phyloP scores from a whole-genome alignment of 2,797 vertebrate genomes.

The Microchirus variegatus region DNA sequence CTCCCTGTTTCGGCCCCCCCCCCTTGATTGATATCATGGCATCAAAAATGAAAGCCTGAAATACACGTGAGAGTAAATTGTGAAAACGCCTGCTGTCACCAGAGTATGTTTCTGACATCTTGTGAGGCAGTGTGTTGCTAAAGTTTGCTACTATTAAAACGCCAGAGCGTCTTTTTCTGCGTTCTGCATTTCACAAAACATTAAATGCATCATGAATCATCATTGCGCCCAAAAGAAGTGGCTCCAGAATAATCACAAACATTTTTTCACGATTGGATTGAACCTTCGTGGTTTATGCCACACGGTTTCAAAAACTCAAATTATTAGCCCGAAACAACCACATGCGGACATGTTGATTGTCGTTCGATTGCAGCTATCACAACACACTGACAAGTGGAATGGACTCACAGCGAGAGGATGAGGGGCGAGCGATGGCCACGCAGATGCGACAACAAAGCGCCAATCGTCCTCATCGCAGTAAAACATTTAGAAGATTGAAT shows the following conservation, averaged over 20 bases:
- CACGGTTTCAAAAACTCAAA: slow-evolving; percentile 2
- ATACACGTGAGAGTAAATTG: neutral
- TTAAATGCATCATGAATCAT: too few species aligned
- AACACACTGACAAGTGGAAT: slow-evolving; percentile 12
- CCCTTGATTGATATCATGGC: slow-evolving; percentile 39
- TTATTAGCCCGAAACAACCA: slow-evolving; percentile 13
- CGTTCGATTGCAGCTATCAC: slow-evolving; percentile 16
- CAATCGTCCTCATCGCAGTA: too few species aligned
- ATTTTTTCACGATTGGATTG: neutral
- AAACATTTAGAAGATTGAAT: neutral
- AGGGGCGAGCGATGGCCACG: neutral
- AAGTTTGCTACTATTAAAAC: too few species aligned
- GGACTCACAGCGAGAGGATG: slow-evolving; percentile 12
- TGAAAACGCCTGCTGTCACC: too few species aligned
- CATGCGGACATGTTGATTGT: slow-evolving; percentile 32
- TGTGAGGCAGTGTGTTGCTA: too few species aligned
- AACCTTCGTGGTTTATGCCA: neutral
- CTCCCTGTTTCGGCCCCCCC: slow-evolving; percentile 43
- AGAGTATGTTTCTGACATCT: too few species aligned
- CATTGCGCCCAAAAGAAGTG: slow-evolving; percentile 7
- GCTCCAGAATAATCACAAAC: slow-evolving; percentile 20
- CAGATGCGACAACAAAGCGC: too few species aligned
- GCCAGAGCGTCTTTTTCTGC: slow-evolving; percentile 5
- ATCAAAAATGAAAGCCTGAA: slow-evolving; percentile 41
- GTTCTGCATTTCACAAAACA: too few species aligned